These are phyloP conservation scores for Cyprinodon variegatus DNA, from an alignment of 2,113 vertebrate species.

Conservation along the genomic window DNA sequence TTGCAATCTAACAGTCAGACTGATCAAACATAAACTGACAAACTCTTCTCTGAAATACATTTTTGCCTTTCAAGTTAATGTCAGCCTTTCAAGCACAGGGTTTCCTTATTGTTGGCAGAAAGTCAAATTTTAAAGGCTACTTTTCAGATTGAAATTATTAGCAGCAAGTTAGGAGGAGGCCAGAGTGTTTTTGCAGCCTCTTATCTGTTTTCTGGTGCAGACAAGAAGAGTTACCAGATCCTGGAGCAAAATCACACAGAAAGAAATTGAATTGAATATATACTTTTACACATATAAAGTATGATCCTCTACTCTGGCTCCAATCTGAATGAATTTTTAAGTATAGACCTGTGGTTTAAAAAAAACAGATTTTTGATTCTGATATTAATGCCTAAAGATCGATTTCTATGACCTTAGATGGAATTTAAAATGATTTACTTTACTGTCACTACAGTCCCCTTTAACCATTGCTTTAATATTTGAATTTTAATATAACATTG, in stretches of 20 bases:
- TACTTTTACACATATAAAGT: conserved; percentile 1
- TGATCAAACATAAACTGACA: background rate
- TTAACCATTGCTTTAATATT: too few relatives aligned
- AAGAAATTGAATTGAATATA: conserved; percentile 23
- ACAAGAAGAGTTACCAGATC: conserved; percentile 7
- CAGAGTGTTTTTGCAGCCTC: conserved; percentile 27
- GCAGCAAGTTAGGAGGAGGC: conserved; percentile 30
- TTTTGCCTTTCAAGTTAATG: background rate
- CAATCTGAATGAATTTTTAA: conserved; percentile 17
- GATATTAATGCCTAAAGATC: too few relatives aligned
- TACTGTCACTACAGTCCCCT: too few relatives aligned
- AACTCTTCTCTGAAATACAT: too few relatives aligned
- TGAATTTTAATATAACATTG: too few relatives aligned
- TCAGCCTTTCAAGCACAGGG: conserved; percentile 4
- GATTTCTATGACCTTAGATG: too few relatives aligned
- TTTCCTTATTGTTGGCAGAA: conserved; percentile 29
- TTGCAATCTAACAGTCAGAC: background rate
- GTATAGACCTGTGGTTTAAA: too few relatives aligned
- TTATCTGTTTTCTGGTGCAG: conserved; percentile 32
- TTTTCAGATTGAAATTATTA: conserved; percentile 30
- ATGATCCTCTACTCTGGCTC: conserved; percentile 14
- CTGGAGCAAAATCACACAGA: conserved; percentile 22
- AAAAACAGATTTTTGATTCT: too few relatives aligned
- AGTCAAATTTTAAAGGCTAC: conserved; percentile 18
- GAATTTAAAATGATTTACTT: too few relatives aligned